phyloP scores from a whole-genome alignment of 2,888 invertebrate genomes.

The Theretra japonica region DNA sequence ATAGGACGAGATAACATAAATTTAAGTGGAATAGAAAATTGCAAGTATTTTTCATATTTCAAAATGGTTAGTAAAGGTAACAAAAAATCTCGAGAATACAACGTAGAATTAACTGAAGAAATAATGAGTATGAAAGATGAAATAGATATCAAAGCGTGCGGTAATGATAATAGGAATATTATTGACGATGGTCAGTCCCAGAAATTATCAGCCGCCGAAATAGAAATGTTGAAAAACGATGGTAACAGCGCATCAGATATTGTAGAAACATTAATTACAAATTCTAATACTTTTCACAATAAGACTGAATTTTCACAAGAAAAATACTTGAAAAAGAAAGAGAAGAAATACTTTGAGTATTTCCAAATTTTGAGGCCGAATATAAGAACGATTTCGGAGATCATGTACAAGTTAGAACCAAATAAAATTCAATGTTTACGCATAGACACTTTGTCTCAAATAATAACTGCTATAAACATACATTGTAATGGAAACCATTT shows the following conservation, averaged over 20 bases:
- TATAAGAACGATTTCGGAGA: constrained; percentile 91
- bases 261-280: constrained; percentile 93
- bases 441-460: constrained; percentile 94
- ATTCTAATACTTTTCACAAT: constrained; percentile 94
- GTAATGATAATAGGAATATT: constrained; percentile 93
- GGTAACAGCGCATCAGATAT: constrained; percentile 92
- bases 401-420: constrained; percentile 92
- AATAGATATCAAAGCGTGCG: constrained; percentile 87
- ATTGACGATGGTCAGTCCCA: constrained; percentile 92
- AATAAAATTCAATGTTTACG: constrained; percentile 91
- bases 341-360: constrained; percentile 95
- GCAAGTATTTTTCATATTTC: constrained; percentile 90
- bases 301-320: constrained; percentile 97
- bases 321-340: constrained; percentile 97
- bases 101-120: constrained; percentile 80
- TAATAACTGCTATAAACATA: constrained; percentile 92
- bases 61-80: constrained; percentile 87
- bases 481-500: constrained; percentile 91
- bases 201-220: constrained; percentile 92
- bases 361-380: constrained; percentile 92
- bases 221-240: constrained; percentile 90
- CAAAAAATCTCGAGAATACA: constrained; percentile 84
- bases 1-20: constrained; percentile 89
- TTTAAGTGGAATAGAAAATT: constrained; percentile 87
- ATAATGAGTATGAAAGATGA: constrained; percentile 82